Base-by-base conservation (phyloP, 2,888 invertebrate genomes). In the Temnothorax ravouxi region DNA sequence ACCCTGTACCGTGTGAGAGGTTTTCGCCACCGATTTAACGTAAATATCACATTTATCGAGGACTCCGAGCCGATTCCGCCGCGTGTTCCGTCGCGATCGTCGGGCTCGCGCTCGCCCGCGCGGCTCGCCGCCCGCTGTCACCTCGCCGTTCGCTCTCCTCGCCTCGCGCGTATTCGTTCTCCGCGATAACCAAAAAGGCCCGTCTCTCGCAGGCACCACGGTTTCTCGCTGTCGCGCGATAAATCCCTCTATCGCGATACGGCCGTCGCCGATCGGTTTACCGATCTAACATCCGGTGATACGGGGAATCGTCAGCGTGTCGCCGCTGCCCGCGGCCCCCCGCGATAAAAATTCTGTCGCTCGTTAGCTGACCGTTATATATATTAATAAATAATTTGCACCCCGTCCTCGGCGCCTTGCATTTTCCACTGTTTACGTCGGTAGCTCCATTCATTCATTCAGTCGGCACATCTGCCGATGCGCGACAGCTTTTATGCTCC, bases 1-100 rank as follows among this genome's bases (percentile, higher is more conserved):
- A 21, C n/a, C 13, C n/a, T n/a, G n/a, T n/a, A n/a, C n/a, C n/a
- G 79, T 69, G 29, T 9, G 72, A 80, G 34, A 85, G 86, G 89
- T 89, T 90, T 91, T 92, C 90, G 87, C 90, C 92, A 90, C 91
- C 88, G 90, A 91, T 91, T 91, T 91, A 93, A 93, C 90, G 93
- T 93, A 93, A 93, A 93, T 93, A 93, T 91, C 86, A 90, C 84
- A 90, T 87, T 91, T 86, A 81, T 84, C 83, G 84, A 91, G 84
- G 76, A 87, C 85, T 85, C 82, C 72, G 86, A 74, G 84, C 86
- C 81, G 79, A 87, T 86, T 85, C 83, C 80, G 75, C 74, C 71
- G 59, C 25, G 25, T 25, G 25, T 25, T 25, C 25, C 25, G 25
- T 1, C 25, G 25, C 25, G 25, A 25, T 25, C 25, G 25, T 25